Evolutionary conservation across 2,888 invertebrate species (phyloP), one percentile per base, ranked within the genome.

Genomic region (Caenorhabditis sp.): DNA sequence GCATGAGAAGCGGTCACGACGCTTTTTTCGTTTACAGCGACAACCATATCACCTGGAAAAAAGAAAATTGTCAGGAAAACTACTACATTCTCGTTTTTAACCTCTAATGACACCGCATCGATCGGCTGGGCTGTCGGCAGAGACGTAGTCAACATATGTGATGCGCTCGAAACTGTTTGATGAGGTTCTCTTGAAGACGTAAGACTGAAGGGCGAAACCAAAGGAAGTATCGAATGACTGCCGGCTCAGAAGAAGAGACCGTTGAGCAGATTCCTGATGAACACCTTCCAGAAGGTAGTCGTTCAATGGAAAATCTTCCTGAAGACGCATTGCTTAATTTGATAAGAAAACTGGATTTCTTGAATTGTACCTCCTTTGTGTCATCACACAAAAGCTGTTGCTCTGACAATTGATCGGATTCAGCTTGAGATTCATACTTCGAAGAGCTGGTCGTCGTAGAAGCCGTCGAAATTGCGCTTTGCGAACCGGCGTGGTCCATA

Each of bases 131-230:
- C 97, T 97, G 85, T 96, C 96, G 81, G 95, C 94, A 88, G 97
- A 97, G 71, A 98, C 97, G 92, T 96, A 97, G 92, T 98, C 98
- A 56, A 98, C 97, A 92, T 98, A 98, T 0, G 97, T 98, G 77
- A 98, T 96, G 94, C 97, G 95, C 93, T 98, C 97, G 79, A 97
- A 95, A 92, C 97, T 96, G 92, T 96, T 95, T 89, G 96, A 96
- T 93, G 95, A 95, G 92, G 96, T 96, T 92, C 97, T 97, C 92
- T 97, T 97, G 81, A 98, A 97, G 40, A 97, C 97, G 92, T 98
- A 98, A 89, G 97, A 97, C 94, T 95, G 97, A 47, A 98, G 93
- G 0, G 97, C 97, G 93, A 98, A 98, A 15, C 98, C 98, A 92
- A 96, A 98, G 35, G 95, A 95, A 55, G 95, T 95, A 92, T 95